Evolutionary conservation across 2,113 vertebrate species (phyloP).

Genomic region (Petromus typicus): DNA sequence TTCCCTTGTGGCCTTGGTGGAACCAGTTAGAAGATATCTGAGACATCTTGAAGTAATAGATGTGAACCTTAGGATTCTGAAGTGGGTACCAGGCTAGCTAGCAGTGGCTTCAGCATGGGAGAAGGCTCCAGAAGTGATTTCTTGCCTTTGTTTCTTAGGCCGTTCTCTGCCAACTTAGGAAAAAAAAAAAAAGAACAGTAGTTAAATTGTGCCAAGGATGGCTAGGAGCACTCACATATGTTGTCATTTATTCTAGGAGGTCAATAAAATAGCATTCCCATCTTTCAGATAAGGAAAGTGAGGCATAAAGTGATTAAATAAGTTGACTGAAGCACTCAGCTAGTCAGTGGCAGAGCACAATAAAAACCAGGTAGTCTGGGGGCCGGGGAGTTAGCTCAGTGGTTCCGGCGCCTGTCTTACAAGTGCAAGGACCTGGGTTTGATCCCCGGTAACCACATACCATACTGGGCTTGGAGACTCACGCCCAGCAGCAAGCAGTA

Average conservation of each 20-base stretch:
- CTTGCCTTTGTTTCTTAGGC: slow-evolving; percentile 4
- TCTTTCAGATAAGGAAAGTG: slow-evolving; percentile 31
- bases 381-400: too few species aligned
- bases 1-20: not conserved
- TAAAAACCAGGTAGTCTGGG: too few species aligned
- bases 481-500: too few species aligned
- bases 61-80: not conserved
- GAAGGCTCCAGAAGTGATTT: not conserved
- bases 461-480: too few species aligned
- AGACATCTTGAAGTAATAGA: not conserved
- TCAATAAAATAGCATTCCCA: not conserved
- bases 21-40: not conserved
- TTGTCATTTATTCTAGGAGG: not conserved
- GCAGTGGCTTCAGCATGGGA: not conserved
- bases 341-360: not conserved
- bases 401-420: too few species aligned
- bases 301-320: slow-evolving; percentile 1
- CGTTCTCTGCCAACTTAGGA: not conserved
- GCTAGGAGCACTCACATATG: not conserved
- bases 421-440: too few species aligned
- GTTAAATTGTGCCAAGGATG: not conserved
- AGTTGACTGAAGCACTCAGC: not conserved
- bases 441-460: too few species aligned
- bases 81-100: not conserved
- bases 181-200: not conserved